These are phyloP conservation scores for Andrena bucephala DNA, from an alignment of 2,888 invertebrate species.

Conservation along the genomic window DNA sequence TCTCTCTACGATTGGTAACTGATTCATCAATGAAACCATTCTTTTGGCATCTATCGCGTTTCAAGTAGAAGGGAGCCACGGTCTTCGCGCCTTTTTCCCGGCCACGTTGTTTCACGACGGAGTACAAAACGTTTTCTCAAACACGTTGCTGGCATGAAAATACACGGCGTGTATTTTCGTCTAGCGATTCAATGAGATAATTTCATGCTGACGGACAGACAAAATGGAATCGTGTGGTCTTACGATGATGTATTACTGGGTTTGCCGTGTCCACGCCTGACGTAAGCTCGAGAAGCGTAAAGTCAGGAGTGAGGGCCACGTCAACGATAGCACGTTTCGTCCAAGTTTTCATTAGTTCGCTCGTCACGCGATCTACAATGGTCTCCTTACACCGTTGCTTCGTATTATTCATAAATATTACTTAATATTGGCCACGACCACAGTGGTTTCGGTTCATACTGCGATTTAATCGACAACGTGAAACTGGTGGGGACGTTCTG, in stretches of 20 bases:
- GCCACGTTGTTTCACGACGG: neutral
- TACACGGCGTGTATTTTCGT: conserved; percentile 16
- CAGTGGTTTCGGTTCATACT: neutral
- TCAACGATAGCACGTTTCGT: conserved; percentile 44
- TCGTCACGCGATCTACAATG: conserved; percentile 55
- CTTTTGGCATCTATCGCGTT: neutral
- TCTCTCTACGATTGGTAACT: neutral
- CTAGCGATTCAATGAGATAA: conserved; percentile 47
- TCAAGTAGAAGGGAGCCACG: neutral
- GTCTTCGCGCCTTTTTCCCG: neutral
- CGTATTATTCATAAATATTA: conserved; percentile 59
- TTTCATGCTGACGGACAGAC: conserved; percentile 28
- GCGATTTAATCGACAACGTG: conserved; percentile 26
- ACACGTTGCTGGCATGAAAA: neutral
- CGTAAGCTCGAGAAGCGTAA: conserved; percentile 46
- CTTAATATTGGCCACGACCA: conserved; percentile 21
- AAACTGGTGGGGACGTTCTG: neutral
- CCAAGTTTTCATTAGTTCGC: conserved; percentile 58
- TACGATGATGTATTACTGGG: conserved; percentile 62
- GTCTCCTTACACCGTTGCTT: conserved; percentile 16
- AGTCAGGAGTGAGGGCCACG: conserved; percentile 45
- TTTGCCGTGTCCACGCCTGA: conserved; percentile 51
- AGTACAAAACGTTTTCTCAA: neutral
- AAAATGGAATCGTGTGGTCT: conserved; percentile 42
- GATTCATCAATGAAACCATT: neutral